These are phyloP conservation scores for Clarias pachynema DNA, from an alignment of 2,797 vertebrate species.

Conservation along the genomic window DNA sequence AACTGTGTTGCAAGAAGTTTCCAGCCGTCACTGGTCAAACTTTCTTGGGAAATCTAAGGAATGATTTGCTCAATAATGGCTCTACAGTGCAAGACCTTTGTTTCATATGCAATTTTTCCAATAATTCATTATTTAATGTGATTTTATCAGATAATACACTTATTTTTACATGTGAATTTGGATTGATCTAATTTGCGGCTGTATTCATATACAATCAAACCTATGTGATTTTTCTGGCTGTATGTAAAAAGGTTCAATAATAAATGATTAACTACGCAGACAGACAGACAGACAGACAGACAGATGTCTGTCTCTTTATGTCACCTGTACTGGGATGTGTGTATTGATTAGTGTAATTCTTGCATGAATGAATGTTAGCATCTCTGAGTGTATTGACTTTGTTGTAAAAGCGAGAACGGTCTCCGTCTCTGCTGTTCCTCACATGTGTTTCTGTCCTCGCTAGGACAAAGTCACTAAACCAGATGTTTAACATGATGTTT, in stretches of 20 bases:
- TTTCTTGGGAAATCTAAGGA: background rate
- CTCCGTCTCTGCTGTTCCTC: conserved; percentile 29
- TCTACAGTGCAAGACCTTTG: background rate
- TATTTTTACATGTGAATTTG: background rate
- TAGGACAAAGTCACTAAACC: conserved; percentile 44
- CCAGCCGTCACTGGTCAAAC: background rate
- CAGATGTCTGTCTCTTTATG: conserved; percentile 47
- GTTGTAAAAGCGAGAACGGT: conserved; percentile 55
- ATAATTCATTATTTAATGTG: background rate
- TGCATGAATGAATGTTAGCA: conserved; percentile 71
- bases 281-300: background rate
- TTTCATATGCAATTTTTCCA: background rate
- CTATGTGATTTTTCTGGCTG: background rate
- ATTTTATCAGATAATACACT: background rate
- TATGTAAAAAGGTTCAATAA: background rate
- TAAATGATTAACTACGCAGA: background rate
- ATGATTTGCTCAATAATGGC: background rate
- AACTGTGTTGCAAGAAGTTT: background rate
- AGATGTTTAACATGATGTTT: conserved; percentile 1
- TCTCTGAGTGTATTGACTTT: conserved; percentile 55
- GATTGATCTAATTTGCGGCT: too few species aligned
- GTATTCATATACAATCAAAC: background rate
- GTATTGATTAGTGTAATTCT: conserved; percentile 75
- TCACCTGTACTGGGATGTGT: conserved; percentile 68
- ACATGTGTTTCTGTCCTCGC: conserved; percentile 37